A percentile compares a stretch with the other conserved stretches of the same genome.
Conservation (phyloP, 37 sponge, comb jelly and placozoan genomes). For the Ephydatia muelleri region DNA sequence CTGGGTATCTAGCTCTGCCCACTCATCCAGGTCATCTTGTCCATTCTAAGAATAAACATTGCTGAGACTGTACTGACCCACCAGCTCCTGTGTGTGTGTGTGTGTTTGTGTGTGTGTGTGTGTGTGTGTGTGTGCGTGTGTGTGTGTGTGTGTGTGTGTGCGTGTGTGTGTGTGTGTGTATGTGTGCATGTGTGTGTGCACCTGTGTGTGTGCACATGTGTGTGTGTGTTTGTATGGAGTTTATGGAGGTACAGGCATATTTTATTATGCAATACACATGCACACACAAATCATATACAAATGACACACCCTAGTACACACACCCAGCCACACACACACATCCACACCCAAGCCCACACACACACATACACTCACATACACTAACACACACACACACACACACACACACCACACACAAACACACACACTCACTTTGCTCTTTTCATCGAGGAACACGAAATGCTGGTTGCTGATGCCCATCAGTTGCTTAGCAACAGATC, state of each 20-base stretch:
- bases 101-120: background rate
- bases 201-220: background rate
- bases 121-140: background rate
- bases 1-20: background rate
- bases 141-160: slow-evolving; percentile 4
- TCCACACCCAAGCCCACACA: too few relatives aligned
- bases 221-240: background rate
- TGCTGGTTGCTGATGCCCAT: slow-evolving; percentile 70
- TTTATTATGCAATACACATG: background rate
- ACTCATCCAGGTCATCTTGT: background rate
- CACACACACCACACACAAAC: background rate
- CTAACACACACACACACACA: background rate
- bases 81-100: slow-evolving; percentile 32
- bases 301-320: too few relatives aligned
- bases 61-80: slow-evolving; percentile 26
- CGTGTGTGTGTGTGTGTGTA: background rate
- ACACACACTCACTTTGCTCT: slow-evolving; percentile 65
- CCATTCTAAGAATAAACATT: too few relatives aligned
- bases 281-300: too few relatives aligned
- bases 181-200: background rate
- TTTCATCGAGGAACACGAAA: slow-evolving; percentile 77
- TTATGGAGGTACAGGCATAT: background rate
- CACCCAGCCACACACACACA: background rate
- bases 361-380: too few relatives aligned
- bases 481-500: slow-evolving; percentile 51